These are phyloP conservation scores for Lipophrys pholis DNA, from an alignment of 2,113 vertebrate genomes.

Conservation along the genomic window DNA sequence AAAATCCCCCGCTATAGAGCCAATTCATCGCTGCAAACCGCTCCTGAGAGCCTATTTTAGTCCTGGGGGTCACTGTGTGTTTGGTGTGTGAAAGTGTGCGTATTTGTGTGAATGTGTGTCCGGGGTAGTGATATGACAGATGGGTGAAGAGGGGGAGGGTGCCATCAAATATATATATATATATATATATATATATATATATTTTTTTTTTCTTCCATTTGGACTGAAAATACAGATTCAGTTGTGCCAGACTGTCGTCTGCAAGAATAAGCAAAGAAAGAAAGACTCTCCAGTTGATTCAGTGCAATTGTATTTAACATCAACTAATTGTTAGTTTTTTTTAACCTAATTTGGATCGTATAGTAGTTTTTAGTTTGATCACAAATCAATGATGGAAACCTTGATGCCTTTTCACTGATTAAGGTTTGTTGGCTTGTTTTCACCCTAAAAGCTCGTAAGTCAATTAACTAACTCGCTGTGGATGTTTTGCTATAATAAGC, in stretches of 20 bases:
- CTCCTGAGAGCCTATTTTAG: slow-evolving; percentile 91
- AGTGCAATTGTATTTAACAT: too few relatives aligned
- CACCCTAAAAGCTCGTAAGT: too few relatives aligned
- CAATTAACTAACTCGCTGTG: too few relatives aligned
- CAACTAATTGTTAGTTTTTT: too few relatives aligned
- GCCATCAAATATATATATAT: slow-evolving; percentile 43
- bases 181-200: too few relatives aligned
- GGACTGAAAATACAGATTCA: slow-evolving; percentile 62
- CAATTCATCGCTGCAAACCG: slow-evolving; percentile 88
- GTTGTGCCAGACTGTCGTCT: slow-evolving; percentile 69
- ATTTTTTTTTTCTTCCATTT: slow-evolving; percentile 41
- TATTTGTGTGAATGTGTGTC: slow-evolving; percentile 43
- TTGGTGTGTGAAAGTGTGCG: slow-evolving; percentile 51
- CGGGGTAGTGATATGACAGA: slow-evolving; percentile 60
- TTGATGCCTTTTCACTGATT: too few relatives aligned
- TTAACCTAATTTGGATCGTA: too few relatives aligned
- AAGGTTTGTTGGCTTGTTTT: too few relatives aligned
- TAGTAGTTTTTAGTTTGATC: too few relatives aligned
- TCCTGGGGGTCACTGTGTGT: slow-evolving; percentile 84
- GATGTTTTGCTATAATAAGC: too few relatives aligned
- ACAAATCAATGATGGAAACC: too few relatives aligned
- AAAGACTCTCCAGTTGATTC: not conserved
- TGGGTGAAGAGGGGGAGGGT: slow-evolving; percentile 47
- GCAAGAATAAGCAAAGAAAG: slow-evolving; percentile 67
- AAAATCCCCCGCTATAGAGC: slow-evolving; percentile 82